These are phyloP conservation scores for Aurelia sp. DNA, from an alignment of 30 jellyfish, hydroid and myxozoan species.

Conservation along the genomic window DNA sequence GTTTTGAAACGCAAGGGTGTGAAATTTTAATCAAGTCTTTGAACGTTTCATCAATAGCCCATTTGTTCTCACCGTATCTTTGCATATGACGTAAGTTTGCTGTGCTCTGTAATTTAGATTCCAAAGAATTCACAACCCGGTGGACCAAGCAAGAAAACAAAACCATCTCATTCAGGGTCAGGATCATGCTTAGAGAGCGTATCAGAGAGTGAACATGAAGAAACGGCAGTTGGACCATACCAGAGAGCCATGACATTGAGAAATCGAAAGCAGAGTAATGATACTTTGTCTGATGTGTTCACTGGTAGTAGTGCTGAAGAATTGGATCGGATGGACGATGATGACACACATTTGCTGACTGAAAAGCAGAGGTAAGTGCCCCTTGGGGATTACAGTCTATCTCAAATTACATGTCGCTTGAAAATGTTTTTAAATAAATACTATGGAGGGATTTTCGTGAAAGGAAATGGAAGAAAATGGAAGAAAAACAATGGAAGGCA, in stretches of 20 bases:
- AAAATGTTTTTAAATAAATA: no score
- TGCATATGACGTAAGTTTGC: no score
- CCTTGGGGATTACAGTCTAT: no score
- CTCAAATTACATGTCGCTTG: no score
- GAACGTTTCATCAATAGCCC: no score
- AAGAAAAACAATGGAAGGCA: no score
- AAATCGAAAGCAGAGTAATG: constrained; percentile 43
- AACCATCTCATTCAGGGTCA: constrained; percentile 74
- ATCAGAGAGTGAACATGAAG: constrained; percentile 80
- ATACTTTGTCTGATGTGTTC: constrained; percentile 36
- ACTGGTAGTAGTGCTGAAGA: constrained; percentile 63
- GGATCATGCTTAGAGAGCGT: constrained; percentile 72
- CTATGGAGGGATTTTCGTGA: no score
- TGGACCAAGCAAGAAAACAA: constrained; percentile 62
- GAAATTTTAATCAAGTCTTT: no score
- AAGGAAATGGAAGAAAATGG: no score
- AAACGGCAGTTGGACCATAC: constrained; percentile 52
- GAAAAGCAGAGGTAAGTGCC: background rate
- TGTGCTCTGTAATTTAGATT: constrained; percentile 11
- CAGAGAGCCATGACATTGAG: constrained; percentile 62
- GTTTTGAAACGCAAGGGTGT: no score
- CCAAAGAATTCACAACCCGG: constrained; percentile 41
- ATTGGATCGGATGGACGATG: constrained; percentile 39
- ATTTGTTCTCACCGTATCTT: no score
- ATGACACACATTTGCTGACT: background rate